A percentile compares a stretch with the other conserved stretches of the same genome.
Evolutionary conservation across 53 echinoderm and acorn worm genomes (phyloP).

Genomic region (Hippasteria phrygiana): DNA sequence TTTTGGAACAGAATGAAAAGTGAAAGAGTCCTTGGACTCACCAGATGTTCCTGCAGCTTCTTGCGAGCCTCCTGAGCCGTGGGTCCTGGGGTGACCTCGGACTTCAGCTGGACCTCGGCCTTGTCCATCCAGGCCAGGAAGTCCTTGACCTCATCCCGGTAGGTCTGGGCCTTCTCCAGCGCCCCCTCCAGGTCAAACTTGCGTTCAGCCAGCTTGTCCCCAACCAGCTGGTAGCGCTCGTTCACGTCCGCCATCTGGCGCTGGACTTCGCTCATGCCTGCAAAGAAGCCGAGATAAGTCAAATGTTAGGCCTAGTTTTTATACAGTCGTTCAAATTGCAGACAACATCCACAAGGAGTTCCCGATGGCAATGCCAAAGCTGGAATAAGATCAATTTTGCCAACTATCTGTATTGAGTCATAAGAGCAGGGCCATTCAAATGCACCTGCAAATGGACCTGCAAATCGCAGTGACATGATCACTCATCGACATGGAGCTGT

Average conservation of each 20-base stretch:
- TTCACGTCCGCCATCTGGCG: constrained; percentile 89
- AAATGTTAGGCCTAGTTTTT: not conserved
- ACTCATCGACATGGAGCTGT: too few relatives aligned
- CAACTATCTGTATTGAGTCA: too few relatives aligned
- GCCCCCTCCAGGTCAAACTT: constrained; percentile 90
- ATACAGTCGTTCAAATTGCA: too few relatives aligned
- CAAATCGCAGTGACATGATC: too few relatives aligned
- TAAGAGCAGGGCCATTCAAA: too few relatives aligned
- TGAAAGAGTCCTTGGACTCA: constrained; percentile 16
- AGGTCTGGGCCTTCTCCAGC: constrained; percentile 83
- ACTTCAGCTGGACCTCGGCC: constrained; percentile 77
- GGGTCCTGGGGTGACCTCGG: constrained; percentile 67
- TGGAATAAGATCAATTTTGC: too few relatives aligned
- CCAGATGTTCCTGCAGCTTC: constrained; percentile 92
- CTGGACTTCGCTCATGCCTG: constrained; percentile 89
- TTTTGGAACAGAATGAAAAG: too few relatives aligned
- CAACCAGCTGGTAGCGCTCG: constrained; percentile 85
- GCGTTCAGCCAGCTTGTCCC: constrained; percentile 93
- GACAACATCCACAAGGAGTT: too few relatives aligned
- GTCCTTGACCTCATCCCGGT: constrained; percentile 80
- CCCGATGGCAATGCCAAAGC: too few relatives aligned
- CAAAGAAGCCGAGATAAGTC: too few relatives aligned
- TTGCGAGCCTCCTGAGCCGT: constrained; percentile 83
- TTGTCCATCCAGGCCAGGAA: constrained; percentile 86
- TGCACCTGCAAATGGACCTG: too few relatives aligned